A percentile compares a stretch with the other conserved stretches of the same genome.
phyloP scores from a whole-genome alignment of 2,113 vertebrate species.

The Heterotis niloticus region DNA sequence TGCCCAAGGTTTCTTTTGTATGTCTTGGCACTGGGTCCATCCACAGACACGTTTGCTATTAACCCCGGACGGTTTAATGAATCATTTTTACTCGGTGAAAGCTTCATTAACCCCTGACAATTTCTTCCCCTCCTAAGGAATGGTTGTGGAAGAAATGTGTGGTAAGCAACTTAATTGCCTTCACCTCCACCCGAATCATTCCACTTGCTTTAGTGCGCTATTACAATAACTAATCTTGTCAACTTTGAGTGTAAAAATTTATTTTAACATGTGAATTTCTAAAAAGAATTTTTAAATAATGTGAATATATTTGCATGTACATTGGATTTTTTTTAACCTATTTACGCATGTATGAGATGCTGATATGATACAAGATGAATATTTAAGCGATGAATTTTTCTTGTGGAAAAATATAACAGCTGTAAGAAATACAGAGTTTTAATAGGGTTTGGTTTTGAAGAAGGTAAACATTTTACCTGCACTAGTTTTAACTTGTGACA shows the following conservation, averaged over 20 bases:
- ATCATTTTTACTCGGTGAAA: constrained; percentile 10
- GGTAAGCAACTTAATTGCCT: not conserved
- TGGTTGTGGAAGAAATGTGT: not conserved
- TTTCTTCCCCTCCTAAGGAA: not conserved
- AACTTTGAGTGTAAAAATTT: not conserved
- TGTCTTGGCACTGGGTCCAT: not conserved
- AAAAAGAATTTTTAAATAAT: too few species aligned
- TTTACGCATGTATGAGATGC: too few species aligned
- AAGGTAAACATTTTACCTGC: too few species aligned
- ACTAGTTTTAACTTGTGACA: too few species aligned
- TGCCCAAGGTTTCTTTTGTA: too few species aligned
- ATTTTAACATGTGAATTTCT: not conserved
- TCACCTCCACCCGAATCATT: not conserved
- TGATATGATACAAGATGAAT: too few species aligned
- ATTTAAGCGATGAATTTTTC: too few species aligned
- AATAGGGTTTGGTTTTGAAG: too few species aligned
- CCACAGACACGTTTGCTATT: not conserved
- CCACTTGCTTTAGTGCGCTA: not conserved
- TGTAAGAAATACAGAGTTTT: too few species aligned
- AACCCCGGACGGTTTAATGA: not conserved
- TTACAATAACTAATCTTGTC: not conserved
- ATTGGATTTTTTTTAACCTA: too few species aligned
- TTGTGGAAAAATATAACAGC: too few species aligned
- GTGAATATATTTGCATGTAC: too few species aligned
- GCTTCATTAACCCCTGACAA: not conserved